phyloP scores from a whole-genome alignment of 2,888 invertebrate genomes.

The Agelastica alni region DNA sequence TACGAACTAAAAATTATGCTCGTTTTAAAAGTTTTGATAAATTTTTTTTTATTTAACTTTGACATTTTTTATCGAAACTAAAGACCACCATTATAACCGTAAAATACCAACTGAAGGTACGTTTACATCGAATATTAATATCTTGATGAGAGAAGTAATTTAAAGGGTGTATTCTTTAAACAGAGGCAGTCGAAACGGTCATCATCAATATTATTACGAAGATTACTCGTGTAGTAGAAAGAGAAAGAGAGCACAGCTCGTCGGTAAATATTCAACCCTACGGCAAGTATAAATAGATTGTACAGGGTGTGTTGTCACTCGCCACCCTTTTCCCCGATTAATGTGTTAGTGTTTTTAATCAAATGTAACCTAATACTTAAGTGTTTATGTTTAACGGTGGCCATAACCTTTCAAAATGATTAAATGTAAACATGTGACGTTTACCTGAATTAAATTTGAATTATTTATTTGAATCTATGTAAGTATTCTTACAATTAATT shows the following conservation, averaged over 20 bases:
- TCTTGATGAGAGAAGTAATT: slow-evolving; percentile 24
- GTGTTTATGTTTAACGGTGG: slow-evolving; percentile 53
- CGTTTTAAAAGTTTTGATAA: too few relatives aligned
- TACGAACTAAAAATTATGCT: too few relatives aligned
- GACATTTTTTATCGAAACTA: too few relatives aligned
- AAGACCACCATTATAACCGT: too few relatives aligned
- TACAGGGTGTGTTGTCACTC: slow-evolving; percentile 45
- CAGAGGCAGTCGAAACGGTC: slow-evolving; percentile 19
- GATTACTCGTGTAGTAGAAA: too few relatives aligned
- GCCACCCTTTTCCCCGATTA: slow-evolving; percentile 52
- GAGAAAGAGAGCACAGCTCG: slow-evolving; percentile 38
- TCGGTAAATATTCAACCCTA: slow-evolving; percentile 43
- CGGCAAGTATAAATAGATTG: slow-evolving; percentile 42
- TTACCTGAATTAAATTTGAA: slow-evolving; percentile 54
- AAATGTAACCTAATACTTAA: slow-evolving; percentile 56
- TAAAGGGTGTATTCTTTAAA: slow-evolving; percentile 17
- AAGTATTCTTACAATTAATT: slow-evolving; percentile 41
- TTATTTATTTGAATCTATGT: slow-evolving; percentile 52
- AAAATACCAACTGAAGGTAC: too few relatives aligned
- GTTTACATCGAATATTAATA: slow-evolving; percentile 4
- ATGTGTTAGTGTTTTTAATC: slow-evolving; percentile 56
- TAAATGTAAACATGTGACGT: slow-evolving; percentile 56
- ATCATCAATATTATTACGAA: slow-evolving; percentile 36
- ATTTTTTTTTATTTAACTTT: too few relatives aligned
- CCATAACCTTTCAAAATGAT: slow-evolving; percentile 55